Base-by-base conservation (phyloP, 2,888 invertebrate genomes). In the Hoplodrina ambigua region DNA sequence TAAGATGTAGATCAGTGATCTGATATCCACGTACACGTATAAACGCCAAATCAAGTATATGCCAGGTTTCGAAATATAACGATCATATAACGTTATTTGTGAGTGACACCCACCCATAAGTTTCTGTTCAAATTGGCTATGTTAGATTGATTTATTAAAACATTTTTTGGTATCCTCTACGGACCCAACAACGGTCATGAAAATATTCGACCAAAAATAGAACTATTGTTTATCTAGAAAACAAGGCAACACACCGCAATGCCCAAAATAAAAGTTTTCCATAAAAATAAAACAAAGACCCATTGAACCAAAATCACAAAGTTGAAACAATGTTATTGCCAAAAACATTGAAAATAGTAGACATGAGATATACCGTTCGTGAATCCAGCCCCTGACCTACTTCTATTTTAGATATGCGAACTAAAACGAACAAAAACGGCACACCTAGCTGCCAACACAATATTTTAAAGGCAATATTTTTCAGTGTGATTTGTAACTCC, bases 331-430 rank as follows among this genome's bases (percentile, higher is more conserved):
- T 73, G 69, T 73, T 77, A 61, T 71, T 81, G 83, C 81, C 84
- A 84, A 83, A 84, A 77, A 82, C 79, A 73, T 63, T 58, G 67
- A 55, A 75, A 46, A 76, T 69, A 70, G 60, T 81, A 66, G 66
- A 77, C 64, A 70, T 64, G 64, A 75, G 72, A 69, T 63, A 64
- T 68, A 63, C 58, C 55, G 65, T 63, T 65, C 73, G 61, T 67
- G 58, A 72, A 69, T 70, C 62, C 59, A 82, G 84, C 66, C 83
- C 85, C 75, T 84, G 84, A 84, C 84, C 83, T 62, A 82, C 69
- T 80, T 81, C 70, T 70, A 61, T 73, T 82, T 78, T 75, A 75
- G 79, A 75, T 67, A 74, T 74, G 64, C 68, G 70, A 70, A 69
- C 60, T 63, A 72, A 81, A 80, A 72, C 75, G 56, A 80, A 66